Conservation (phyloP, 2,888 invertebrate genomes). For the Spodoptera exigua region DNA sequence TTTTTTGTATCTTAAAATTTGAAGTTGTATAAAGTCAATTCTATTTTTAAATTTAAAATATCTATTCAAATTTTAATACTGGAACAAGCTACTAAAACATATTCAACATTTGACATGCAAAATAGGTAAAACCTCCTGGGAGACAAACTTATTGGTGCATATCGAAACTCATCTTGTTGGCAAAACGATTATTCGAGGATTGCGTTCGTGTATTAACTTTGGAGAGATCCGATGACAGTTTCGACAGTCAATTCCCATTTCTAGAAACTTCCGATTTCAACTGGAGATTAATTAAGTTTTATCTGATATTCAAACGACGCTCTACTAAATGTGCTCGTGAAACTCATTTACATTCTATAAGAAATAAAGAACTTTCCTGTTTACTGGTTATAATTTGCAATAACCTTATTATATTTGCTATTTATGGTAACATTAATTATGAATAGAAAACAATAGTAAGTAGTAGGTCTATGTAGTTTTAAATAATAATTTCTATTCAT, state of each 20-base stretch:
- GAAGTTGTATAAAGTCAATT: no score
- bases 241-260: slow-evolving; percentile 39
- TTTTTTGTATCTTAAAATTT: no score
- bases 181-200: slow-evolving; percentile 32
- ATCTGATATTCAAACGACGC: slow-evolving; percentile 10
- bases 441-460: no score
- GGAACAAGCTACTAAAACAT: no score
- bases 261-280: slow-evolving; percentile 25
- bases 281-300: slow-evolving; percentile 28
- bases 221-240: slow-evolving; percentile 29
- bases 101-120: slow-evolving; percentile 1
- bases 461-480: no score
- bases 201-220: slow-evolving; percentile 38
- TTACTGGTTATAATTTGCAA: no score
- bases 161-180: slow-evolving; percentile 30
- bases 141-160: slow-evolving; percentile 23
- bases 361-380: no score
- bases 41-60: no score
- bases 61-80: no score
- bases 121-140: slow-evolving; percentile 7
- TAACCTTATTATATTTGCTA: no score
- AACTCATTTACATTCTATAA: slow-evolving; percentile 2
- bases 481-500: no score
- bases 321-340: slow-evolving; percentile 15
- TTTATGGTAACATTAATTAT: no score